These are phyloP conservation scores for Daphoenositta chrysoptera DNA, from an alignment of 2,113 vertebrate species.

Conservation along the genomic window DNA sequence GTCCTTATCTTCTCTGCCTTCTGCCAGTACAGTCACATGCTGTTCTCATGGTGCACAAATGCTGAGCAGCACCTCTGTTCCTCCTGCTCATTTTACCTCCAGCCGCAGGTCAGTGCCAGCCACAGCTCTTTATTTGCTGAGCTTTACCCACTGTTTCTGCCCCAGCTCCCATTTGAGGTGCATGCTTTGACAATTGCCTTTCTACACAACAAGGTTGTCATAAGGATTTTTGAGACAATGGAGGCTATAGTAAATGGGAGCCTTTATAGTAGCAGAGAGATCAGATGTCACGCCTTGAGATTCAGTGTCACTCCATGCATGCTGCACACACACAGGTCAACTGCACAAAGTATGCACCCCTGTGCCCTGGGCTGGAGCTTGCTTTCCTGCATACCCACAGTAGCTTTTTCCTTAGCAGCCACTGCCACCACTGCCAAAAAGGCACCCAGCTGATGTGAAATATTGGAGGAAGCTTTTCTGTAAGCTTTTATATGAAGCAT, in stretches of 20 bases:
- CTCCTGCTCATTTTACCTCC: not conserved
- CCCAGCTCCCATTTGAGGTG: not conserved
- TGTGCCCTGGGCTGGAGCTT: not conserved
- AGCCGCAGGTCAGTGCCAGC: not conserved
- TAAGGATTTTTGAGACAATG: not conserved
- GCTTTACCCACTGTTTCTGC: not conserved
- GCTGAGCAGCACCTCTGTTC: not conserved
- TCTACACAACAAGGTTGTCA: not conserved
- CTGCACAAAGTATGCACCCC: not conserved
- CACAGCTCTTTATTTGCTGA: not conserved
- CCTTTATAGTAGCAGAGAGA: not conserved
- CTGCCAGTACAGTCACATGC: not conserved
- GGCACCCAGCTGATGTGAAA: not conserved
- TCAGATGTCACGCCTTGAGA: not conserved
- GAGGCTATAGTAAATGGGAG: not conserved
- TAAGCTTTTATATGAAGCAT: not conserved
- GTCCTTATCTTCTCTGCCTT: not conserved
- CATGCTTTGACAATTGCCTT: not conserved
- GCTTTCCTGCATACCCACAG: not conserved
- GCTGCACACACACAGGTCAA: not conserved
- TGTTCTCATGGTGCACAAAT: not conserved
- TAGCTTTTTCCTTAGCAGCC: not conserved
- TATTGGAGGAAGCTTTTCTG: not conserved
- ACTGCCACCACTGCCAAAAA: not conserved
- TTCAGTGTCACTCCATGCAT: not conserved